Conservation (phyloP, 2,888 invertebrate genomes). For the Fissipunctia ypsillon region DNA sequence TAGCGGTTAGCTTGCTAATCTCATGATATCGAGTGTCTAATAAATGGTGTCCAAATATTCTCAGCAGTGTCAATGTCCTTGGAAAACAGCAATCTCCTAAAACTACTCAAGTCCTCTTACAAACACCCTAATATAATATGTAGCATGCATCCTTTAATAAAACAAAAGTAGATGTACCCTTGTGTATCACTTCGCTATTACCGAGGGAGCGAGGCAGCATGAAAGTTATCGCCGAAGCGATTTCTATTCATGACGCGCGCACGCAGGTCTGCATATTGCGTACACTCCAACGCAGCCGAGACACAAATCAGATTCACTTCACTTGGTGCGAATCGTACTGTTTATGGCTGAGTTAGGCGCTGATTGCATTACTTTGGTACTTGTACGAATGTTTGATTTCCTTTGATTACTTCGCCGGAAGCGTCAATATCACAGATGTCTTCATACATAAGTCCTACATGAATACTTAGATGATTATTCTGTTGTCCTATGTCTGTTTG, state of each 20-base stretch:
- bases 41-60: neutral
- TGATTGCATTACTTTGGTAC: slow-evolving; percentile 62
- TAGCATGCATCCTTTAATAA: slow-evolving; percentile 77
- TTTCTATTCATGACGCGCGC: slow-evolving; percentile 85
- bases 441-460: slow-evolving; percentile 22
- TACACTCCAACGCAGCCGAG: slow-evolving; percentile 65
- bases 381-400: slow-evolving; percentile 48
- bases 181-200: slow-evolving; percentile 74
- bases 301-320: slow-evolving; percentile 68
- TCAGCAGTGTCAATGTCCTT: slow-evolving; percentile 32
- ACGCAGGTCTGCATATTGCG: slow-evolving; percentile 70
- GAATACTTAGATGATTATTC: slow-evolving; percentile 31
- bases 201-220: slow-evolving; percentile 66
- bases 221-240: slow-evolving; percentile 83
- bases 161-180: slow-evolving; percentile 75
- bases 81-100: slow-evolving; percentile 25
- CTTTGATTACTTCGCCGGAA: slow-evolving; percentile 47
- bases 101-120: slow-evolving; percentile 40
- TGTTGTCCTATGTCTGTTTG: slow-evolving; percentile 22
- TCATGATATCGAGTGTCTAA: neutral
- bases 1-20: neutral
- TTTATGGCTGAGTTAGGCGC: slow-evolving; percentile 58
- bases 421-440: slow-evolving; percentile 42
- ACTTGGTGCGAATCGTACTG: slow-evolving; percentile 61
- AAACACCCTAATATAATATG: slow-evolving; percentile 69